Evolutionary conservation across 2,797 vertebrate genomes (phyloP), one percentile per base, ranked within the genome.

Genomic region (Scolopax bukidnonensis): DNA sequence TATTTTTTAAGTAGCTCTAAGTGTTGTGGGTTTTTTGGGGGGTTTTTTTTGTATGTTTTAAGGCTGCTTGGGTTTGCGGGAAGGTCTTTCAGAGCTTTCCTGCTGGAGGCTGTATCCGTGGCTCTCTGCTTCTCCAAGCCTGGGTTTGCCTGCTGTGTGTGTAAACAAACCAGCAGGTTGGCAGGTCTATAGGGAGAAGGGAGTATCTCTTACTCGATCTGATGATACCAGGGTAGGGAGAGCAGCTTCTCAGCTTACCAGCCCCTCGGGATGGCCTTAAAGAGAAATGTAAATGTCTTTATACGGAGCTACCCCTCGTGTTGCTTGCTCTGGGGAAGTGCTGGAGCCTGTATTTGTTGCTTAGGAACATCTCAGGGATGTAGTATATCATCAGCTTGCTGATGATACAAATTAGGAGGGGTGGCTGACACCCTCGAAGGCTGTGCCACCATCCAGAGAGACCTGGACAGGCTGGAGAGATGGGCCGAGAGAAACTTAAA

Each of bases 181-280:
- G 18, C 11, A 1, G 41, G 25, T 27, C 64, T 33, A 10, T 6
- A 24, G 81, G 80, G 8, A 75, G 69, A 59, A 28, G 15, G 87
- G 87, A 45, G 84, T 61, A 91, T 96, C 94, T 94, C 75, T 92
- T 84, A 90, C 78, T 94, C 63, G 1, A 93, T 45, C 65, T 57
- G 83, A 60, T 64, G 88, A 25, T 71, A 38, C 3, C 28, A 0
- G 0, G 3, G 45, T 16, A 18, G 70, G 33, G 47, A 85, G 80
- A 93, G 67, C 51, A 79, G 84, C 83, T 96, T 94, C 61, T 94
- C 84, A 61, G 12, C n/a, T 96, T 94, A 65, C 95, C 84, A 61
- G 12, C 30, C 41, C 11, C 0, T 57, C 3, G 1, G 76, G 61
- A 2, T 5, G 6, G 18, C 2, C 30, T 65, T 81, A 21, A 89